Conservation (phyloP, 2,113 vertebrate species). For the Oostethus manadensis region DNA sequence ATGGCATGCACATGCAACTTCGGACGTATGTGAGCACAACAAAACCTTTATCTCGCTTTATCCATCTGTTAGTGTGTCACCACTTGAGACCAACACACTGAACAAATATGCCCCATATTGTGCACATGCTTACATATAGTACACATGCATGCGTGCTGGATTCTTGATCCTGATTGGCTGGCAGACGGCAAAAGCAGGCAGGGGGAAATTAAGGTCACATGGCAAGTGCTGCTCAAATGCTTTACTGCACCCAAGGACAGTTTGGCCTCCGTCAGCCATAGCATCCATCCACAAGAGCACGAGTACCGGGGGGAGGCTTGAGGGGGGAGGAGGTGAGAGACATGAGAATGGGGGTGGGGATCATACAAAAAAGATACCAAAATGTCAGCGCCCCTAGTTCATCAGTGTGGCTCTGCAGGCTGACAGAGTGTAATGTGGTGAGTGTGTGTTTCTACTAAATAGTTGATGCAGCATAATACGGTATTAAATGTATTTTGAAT, state of each 20-base stretch:
- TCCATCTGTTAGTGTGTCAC: slow-evolving; percentile 25
- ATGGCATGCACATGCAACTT: slow-evolving; percentile 14
- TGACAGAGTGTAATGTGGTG: neutral
- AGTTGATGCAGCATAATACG: slow-evolving; percentile 39
- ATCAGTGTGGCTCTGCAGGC: neutral
- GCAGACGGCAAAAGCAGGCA: slow-evolving; percentile 38
- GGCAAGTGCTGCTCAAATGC: slow-evolving; percentile 61
- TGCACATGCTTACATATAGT: slow-evolving; percentile 20
- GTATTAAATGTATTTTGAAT: slow-evolving; percentile 31
- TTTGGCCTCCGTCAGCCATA: slow-evolving; percentile 35
- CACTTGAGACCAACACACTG: slow-evolving; percentile 17
- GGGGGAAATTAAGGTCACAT: slow-evolving; percentile 70
- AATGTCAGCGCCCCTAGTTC: neutral
- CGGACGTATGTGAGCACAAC: slow-evolving; percentile 17
- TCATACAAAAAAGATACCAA: neutral
- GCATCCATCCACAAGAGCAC: slow-evolving; percentile 12
- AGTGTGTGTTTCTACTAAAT: neutral
- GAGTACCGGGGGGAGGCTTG: neutral
- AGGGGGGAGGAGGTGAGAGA: neutral
- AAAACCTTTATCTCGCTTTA: slow-evolving; percentile 34
- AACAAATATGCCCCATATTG: slow-evolving; percentile 31
- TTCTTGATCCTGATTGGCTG: slow-evolving; percentile 58
- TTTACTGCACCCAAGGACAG: slow-evolving; percentile 60
- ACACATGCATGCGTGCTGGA: slow-evolving; percentile 25
- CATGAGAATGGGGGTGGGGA: neutral